Evolutionary conservation across 2,888 invertebrate genomes (phyloP).

Genomic region (Meghimatium bilineatum): DNA sequence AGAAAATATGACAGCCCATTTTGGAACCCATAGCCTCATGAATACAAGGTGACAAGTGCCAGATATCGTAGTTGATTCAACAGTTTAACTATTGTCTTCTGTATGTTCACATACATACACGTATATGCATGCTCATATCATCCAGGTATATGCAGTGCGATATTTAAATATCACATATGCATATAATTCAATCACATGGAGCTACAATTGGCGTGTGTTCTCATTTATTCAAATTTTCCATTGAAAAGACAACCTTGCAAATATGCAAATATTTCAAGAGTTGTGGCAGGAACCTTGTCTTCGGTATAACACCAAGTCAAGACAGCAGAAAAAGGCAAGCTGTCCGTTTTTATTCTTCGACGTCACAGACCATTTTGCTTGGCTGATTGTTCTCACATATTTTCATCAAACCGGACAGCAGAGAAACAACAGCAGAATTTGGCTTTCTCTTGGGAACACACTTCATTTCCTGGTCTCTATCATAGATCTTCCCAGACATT

Average conservation of each 20-base stretch:
- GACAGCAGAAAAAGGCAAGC: not conserved
- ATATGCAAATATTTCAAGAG: too few relatives aligned
- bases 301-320: not conserved
- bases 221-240: too few relatives aligned
- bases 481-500: slow-evolving; percentile 15
- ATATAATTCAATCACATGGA: too few relatives aligned
- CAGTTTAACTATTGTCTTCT: too few relatives aligned
- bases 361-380: not conserved
- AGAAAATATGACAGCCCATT: not conserved
- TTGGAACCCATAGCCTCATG: too few relatives aligned
- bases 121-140: not conserved
- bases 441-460: slow-evolving; percentile 24
- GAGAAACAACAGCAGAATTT: not conserved
- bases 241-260: too few relatives aligned
- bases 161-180: not conserved
- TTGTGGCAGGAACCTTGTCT: too few relatives aligned
- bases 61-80: too few relatives aligned
- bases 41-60: too few relatives aligned
- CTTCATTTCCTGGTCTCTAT: slow-evolving; percentile 34
- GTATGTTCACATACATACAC: too few relatives aligned
- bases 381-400: slow-evolving; percentile 18
- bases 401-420: slow-evolving; percentile 4
- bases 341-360: not conserved
- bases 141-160: too few relatives aligned
- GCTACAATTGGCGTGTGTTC: too few relatives aligned